Evolutionary conservation across 1,140 invertebrate genomes (phyloP).

Genomic region (Halictus rubicundus): DNA sequence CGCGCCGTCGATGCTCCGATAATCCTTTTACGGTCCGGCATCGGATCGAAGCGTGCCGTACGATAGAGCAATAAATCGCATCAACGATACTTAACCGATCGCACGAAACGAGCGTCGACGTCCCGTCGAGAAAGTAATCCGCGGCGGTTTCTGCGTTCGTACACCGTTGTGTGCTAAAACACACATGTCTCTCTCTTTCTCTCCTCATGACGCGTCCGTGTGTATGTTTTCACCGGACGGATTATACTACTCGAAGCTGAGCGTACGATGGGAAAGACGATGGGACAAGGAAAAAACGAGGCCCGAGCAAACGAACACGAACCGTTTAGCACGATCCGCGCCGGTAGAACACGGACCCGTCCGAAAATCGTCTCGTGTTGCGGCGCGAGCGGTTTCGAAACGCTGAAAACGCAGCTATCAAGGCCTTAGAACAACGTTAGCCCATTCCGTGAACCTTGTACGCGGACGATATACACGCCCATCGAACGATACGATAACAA

Average conservation of each 20-base stretch:
- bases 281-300: no score
- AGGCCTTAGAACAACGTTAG: constrained; percentile 47
- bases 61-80: constrained; percentile 30
- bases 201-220: no score
- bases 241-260: no score
- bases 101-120: constrained; percentile 3
- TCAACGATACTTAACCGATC: constrained; percentile 24
- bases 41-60: not conserved
- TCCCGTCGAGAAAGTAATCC: constrained; percentile 23
- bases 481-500: constrained; percentile 60
- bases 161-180: not conserved
- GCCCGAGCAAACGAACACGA: not conserved
- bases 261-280: no score
- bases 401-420: constrained; percentile 17
- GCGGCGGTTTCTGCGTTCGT: not conserved
- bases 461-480: constrained; percentile 47
- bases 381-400: constrained; percentile 15
- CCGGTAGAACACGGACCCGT: not conserved
- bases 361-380: constrained; percentile 26
- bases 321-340: not conserved
- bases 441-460: constrained; percentile 56
- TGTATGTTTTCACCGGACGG: constrained; percentile 1
- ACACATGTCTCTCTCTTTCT: no score
- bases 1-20: not conserved
- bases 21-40: not conserved